Evolutionary conservation across 2,797 vertebrate species (phyloP).

Genomic region (Sebastes hubbsi): DNA sequence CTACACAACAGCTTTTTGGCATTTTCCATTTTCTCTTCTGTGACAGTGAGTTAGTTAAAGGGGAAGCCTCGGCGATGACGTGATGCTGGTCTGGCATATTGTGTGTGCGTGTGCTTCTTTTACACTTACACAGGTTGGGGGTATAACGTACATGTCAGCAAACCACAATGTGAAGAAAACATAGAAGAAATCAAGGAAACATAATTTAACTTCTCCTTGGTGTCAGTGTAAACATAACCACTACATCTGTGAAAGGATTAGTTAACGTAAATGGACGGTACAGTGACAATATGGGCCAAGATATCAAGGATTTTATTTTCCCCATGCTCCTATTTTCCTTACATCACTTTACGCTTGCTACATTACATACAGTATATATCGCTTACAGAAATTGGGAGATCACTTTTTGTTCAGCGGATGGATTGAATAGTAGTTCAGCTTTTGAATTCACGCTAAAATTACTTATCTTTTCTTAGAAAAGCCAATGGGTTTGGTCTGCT

Average conservation of each 20-base stretch:
- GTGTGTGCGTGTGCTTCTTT: neutral
- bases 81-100: too few species aligned
- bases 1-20: too few species aligned
- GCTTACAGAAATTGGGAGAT: neutral
- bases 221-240: neutral
- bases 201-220: neutral
- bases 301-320: neutral
- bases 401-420: neutral
- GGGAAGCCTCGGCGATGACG: too few species aligned
- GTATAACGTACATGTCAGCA: neutral
- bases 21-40: too few species aligned
- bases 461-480: too few species aligned
- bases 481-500: neutral
- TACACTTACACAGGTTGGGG: neutral
- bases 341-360: neutral
- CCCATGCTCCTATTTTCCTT: neutral
- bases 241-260: neutral
- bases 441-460: neutral
- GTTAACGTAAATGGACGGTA: accelerated
- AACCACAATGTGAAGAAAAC: neutral
- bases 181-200: neutral
- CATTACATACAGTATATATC: neutral
- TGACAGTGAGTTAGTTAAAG: too few species aligned
- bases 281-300: neutral
- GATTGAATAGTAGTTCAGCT: too few species aligned